Conservation (phyloP, 2,797 vertebrate species). For the Enteromius trimaculatus region DNA sequence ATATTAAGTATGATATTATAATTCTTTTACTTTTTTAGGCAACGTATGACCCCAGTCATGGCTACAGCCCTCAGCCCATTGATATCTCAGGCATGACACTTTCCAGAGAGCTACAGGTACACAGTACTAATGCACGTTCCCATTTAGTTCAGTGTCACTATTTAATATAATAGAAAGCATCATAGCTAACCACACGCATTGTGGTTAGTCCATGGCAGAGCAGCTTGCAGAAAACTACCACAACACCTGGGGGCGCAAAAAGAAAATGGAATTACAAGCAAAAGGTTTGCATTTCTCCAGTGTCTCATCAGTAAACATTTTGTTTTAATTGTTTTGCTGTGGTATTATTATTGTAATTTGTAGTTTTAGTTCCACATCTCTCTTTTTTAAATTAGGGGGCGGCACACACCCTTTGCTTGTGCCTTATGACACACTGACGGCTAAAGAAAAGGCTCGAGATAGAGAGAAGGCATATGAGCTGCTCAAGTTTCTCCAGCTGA, state of each 20-base stretch:
- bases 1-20: background rate
- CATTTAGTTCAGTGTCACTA: background rate
- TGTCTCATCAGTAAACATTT: background rate
- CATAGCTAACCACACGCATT: background rate
- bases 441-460: conserved; percentile 94
- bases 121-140: background rate
- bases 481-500: conserved; percentile 91
- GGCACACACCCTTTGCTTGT: conserved; percentile 93
- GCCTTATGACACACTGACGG: conserved; percentile 94
- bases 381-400: conserved; percentile 78
- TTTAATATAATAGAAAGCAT: conserved; percentile 11
- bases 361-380: background rate
- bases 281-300: conserved; percentile 80
- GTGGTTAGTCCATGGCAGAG: conserved; percentile 92
- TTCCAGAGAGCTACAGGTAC: conserved; percentile 91
- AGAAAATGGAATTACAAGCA: conserved; percentile 89
- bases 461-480: conserved; percentile 93
- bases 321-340: background rate
- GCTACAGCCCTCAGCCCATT: conserved; percentile 91
- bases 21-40: conserved; percentile 66
- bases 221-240: conserved; percentile 97
- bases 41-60: conserved; percentile 90
- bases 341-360: background rate
- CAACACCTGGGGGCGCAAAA: conserved; percentile 97
- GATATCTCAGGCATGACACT: conserved; percentile 87